These are phyloP conservation scores for Phocoena sinus DNA, from an alignment of 2,113 vertebrate species.

Conservation along the genomic window DNA sequence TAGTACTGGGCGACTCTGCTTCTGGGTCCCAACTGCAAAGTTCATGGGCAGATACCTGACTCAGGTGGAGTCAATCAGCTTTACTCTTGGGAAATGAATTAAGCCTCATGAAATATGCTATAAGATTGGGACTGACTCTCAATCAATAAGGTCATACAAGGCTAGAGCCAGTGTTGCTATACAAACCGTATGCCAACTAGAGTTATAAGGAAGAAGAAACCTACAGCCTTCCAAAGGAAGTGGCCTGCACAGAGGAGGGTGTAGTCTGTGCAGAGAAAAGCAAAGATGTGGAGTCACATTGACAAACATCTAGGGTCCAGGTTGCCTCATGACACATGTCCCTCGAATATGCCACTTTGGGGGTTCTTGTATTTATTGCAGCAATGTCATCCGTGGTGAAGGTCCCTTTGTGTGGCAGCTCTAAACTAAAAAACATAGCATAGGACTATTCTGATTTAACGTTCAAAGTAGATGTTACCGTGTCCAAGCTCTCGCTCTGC, in stretches of 20 bases:
- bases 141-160: neutral
- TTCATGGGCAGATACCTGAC: neutral
- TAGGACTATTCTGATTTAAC: neutral
- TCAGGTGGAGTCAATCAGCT: neutral
- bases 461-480: neutral
- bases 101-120: neutral
- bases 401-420: neutral
- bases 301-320: neutral
- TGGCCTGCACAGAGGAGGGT: neutral
- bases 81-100: neutral
- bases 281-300: neutral
- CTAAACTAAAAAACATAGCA: neutral
- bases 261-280: neutral
- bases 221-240: neutral
- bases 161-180: neutral
- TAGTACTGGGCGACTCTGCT: no score
- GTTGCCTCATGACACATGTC: neutral
- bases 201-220: neutral
- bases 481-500: no score
- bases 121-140: neutral
- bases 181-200: neutral
- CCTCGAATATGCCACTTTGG: neutral
- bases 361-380: neutral
- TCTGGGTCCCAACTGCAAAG: neutral
- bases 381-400: neutral